Base-by-base conservation (phyloP, 2,113 vertebrate species). In the Herpailurus yagouaroundi region DNA sequence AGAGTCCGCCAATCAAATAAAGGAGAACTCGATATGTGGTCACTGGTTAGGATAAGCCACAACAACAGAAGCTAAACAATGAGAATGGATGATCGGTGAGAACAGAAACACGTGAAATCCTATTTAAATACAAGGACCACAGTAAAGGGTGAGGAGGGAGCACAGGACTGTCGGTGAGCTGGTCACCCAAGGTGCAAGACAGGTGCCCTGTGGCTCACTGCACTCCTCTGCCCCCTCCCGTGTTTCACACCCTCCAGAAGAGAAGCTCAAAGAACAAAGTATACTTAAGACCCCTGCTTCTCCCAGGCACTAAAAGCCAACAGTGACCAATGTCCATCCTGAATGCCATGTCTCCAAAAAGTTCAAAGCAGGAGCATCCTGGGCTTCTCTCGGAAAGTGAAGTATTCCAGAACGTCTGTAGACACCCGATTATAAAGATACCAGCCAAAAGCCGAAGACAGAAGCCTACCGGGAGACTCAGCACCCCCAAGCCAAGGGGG, bases 1-100 rank as follows among this genome's bases (percentile, higher is more conserved):
- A 92, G 38, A 94, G 77, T n/a, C 89, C 55, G 63, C n/a, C 8
- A 9, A 45, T 89, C 57, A 90, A 29, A 69, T 71, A 21, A 80
- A 64, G 36, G 50, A 3, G 50, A 84, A 80, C 1, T 15, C 81
- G n/a, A 71, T 10, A 71, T 11, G 73, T 1, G 4, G 4, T 11
- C n/a, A 48, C 3, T 89, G 14, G 55, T 71, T 60, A 79, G 23
- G 80, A 69, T 41, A 95, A 74, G 57, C 60, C 71, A 73, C 2
- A 21, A 41, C 12, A 29, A 86, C 50, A 57, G 52, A 63, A 90
- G 36, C 89, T 66, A 92, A 81, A 89, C 12, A 36, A 89, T 36
- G 91, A 95, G 50, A 94, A 86, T 0, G 10, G 33, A 50, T 31
- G 29, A 38, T 36, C 36, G 48, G 52, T 14, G 33, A 73, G 25